Conservation (phyloP, 1,140 invertebrate genomes). For the Drosophila pseudoananassae region DNA sequence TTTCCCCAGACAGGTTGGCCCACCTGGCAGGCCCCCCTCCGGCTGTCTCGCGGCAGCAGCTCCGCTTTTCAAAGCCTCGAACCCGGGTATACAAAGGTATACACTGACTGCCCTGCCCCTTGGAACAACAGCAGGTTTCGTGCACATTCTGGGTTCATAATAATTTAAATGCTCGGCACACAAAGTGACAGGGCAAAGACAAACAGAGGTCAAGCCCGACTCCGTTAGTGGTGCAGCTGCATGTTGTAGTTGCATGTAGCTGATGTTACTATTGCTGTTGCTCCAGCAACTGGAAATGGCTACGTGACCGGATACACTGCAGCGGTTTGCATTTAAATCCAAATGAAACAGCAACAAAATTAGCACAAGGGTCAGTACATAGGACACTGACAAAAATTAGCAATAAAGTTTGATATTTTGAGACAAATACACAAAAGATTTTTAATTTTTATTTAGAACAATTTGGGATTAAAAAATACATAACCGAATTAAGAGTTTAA, state of each 20-base stretch:
- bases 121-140: not conserved
- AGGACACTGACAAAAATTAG: not conserved
- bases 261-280: constrained; percentile 7
- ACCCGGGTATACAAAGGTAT: not conserved
- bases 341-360: constrained; percentile 70
- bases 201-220: constrained; percentile 74
- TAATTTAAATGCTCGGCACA: constrained; percentile 83
- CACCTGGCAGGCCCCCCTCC: not conserved
- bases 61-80: constrained; percentile 6
- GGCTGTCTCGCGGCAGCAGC: not conserved
- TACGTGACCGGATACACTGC: constrained; percentile 78
- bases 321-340: constrained; percentile 78
- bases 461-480: not conserved
- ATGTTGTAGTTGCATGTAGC: constrained; percentile 12
- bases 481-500: not conserved
- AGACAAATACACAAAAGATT: not conserved
- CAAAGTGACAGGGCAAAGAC: constrained; percentile 80
- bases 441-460: not conserved
- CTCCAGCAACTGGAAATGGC: constrained; percentile 70
- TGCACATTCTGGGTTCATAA: constrained; percentile 61
- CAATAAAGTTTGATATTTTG: not conserved
- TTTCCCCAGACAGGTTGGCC: constrained; percentile 45
- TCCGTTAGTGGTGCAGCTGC: constrained; percentile 27
- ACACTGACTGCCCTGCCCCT: not conserved
- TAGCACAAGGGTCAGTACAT: constrained; percentile 62